Evolutionary conservation across 2,797 vertebrate species (phyloP), one percentile per base, ranked within the genome.

Genomic region (Acanthis flammea): DNA sequence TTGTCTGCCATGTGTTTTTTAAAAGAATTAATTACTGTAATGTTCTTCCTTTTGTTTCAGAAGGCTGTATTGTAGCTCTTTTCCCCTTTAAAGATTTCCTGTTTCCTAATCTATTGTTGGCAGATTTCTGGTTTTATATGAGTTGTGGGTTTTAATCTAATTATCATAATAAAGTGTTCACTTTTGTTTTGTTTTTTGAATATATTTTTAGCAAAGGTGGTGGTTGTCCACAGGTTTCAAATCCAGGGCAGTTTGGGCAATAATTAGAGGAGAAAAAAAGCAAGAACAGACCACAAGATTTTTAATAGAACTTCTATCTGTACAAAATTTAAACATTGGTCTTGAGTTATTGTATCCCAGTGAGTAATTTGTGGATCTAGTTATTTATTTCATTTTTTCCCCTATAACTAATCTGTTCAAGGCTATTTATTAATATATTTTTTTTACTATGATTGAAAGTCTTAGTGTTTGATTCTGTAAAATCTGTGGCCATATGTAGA

Each of bases 1-100:
- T 61, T 80, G 8, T 75, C 42, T 55, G 84, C 65, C 45, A 5
- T 63, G 45, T 74, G 30, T 88, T 86, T 95, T 23, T 89, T 83
- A 92, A 73, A 88, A 92, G 14, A 82, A 82, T 73, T 95, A 90
- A 93, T 90, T 84, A 67, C 77, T 82, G 19, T 81, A 35, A 57
- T 70, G 74, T 90, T 95, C 51, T 96, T 88, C 75, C 92, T 84
- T 92, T 92, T 93, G 90, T 90, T 94, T 95, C 60, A 71, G 48
- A 90, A 75, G 48, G 41, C 54, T 86, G 27, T 42, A 28, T 63
- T 80, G 41, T 65, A 78, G 50, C 33, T 66, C 50, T 47, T 47
- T 41, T 74, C 92, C 72, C 85, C 37, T 83, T 88, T 45, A 66
- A 92, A 94, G 72, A 55, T 68, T 90, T 95, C 92, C 94, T 89